Conservation (phyloP, 2,113 vertebrate species). For the Macroglossus sobrinus region DNA sequence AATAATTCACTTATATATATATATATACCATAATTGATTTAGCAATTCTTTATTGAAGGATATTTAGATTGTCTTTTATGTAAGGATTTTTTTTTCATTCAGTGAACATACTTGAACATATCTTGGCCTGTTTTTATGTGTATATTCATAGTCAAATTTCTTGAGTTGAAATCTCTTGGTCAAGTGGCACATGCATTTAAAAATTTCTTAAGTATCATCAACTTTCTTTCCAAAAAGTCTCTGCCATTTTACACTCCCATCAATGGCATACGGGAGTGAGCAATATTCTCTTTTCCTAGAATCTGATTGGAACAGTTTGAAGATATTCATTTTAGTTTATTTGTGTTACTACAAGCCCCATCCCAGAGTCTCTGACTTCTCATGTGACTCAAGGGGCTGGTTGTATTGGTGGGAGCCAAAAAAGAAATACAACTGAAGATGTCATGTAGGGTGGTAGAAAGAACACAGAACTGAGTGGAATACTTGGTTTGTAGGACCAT, state of each 20-base stretch:
- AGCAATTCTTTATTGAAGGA: background rate
- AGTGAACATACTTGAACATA: background rate
- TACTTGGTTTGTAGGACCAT: background rate
- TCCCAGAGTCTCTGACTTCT: background rate
- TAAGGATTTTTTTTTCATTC: background rate
- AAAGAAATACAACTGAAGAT: background rate
- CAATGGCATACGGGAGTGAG: background rate
- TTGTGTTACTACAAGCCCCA: background rate
- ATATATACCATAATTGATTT: background rate
- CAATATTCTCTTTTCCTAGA: background rate
- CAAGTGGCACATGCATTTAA: background rate
- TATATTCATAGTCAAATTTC: background rate
- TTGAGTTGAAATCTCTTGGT: conserved; percentile 1
- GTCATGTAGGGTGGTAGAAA: background rate
- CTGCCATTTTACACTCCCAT: background rate
- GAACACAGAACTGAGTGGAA: background rate
- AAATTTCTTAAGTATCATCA: background rate
- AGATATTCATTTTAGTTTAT: conserved; percentile 4
- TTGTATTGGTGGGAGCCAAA: background rate
- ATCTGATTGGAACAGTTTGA: background rate
- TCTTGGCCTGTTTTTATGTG: background rate
- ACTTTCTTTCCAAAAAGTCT: background rate
- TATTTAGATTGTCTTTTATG: background rate
- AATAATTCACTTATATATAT: background rate
- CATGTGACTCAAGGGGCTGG: background rate